Conservation (phyloP, 2,797 vertebrate genomes). For the Hapalemur alaotrensis region DNA sequence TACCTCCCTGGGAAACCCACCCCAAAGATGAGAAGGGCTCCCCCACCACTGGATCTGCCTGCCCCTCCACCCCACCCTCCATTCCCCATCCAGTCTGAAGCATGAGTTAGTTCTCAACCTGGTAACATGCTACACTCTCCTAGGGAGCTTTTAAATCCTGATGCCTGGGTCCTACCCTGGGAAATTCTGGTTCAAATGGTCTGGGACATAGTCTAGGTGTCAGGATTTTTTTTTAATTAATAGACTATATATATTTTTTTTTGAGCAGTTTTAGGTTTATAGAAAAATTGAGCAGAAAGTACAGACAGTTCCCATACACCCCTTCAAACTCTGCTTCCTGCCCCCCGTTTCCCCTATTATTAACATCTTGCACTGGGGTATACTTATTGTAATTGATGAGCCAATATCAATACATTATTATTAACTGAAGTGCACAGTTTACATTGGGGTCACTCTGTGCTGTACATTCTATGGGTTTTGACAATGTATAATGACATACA, state of each 20-base stretch:
- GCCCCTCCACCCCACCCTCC: too few species aligned
- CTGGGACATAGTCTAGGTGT: neutral
- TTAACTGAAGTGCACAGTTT: neutral
- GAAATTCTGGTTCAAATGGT: neutral
- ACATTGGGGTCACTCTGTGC: neutral
- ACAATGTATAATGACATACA: neutral
- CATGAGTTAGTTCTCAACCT: neutral
- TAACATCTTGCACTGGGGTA: neutral
- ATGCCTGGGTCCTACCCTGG: neutral
- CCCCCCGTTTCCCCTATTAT: neutral
- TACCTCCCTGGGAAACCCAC: neutral
- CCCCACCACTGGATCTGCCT: neutral
- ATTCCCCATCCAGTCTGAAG: neutral
- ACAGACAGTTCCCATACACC: neutral
- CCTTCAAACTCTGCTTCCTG: neutral
- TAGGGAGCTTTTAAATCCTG: neutral
- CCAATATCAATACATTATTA: neutral
- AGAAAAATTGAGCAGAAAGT: constrained; percentile 1
- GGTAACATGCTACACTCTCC: neutral
- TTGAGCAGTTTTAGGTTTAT: neutral
- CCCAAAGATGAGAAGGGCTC: neutral
- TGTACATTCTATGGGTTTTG: neutral
- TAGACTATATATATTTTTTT: neutral
- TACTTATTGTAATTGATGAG: neutral
- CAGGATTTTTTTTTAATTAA: neutral